Evolutionary conservation across 2,888 invertebrate genomes (phyloP).

Genomic region (Dasypolia templi): DNA sequence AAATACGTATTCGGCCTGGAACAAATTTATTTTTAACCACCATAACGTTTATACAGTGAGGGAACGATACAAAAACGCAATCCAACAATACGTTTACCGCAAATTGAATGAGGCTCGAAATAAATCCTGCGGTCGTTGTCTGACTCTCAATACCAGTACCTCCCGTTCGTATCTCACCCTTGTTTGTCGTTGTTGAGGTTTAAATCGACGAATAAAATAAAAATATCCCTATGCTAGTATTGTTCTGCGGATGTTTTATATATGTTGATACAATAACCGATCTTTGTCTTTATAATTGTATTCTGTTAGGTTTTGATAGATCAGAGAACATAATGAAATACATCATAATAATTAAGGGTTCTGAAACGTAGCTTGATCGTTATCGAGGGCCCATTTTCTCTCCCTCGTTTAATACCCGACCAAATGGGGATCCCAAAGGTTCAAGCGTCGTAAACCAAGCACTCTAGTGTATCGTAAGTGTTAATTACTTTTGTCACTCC

Average conservation of each 20-base stretch:
- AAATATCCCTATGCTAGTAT: conserved; percentile 74
- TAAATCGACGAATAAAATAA: conserved; percentile 77
- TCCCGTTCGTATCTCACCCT: conserved; percentile 83
- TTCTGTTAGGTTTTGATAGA: conserved; percentile 8
- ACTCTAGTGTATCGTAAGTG: conserved; percentile 87
- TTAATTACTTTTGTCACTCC: conserved; percentile 89
- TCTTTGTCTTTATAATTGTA: conserved; percentile 21
- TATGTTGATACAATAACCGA: conserved; percentile 57
- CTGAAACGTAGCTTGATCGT: conserved; percentile 76
- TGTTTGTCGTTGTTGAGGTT: conserved; percentile 83
- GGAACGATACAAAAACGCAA: conserved; percentile 82
- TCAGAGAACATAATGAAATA: conserved; percentile 1
- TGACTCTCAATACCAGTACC: conserved; percentile 82
- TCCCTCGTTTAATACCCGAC: conserved; percentile 79
- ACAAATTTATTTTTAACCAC: conserved; percentile 71
- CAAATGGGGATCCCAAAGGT: conserved; percentile 77
- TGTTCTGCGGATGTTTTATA: conserved; percentile 63
- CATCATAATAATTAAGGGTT: conserved; percentile 59
- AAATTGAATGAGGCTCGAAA: conserved; percentile 89
- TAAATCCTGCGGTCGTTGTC: conserved; percentile 88
- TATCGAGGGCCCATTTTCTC: conserved; percentile 75
- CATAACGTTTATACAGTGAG: conserved; percentile 76
- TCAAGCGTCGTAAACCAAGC: conserved; percentile 83
- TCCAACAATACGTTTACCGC: conserved; percentile 87
- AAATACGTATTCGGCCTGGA: conserved; percentile 28